These are phyloP conservation scores for Pitta sordida DNA, from an alignment of 2,113 vertebrate genomes.

Conservation along the genomic window DNA sequence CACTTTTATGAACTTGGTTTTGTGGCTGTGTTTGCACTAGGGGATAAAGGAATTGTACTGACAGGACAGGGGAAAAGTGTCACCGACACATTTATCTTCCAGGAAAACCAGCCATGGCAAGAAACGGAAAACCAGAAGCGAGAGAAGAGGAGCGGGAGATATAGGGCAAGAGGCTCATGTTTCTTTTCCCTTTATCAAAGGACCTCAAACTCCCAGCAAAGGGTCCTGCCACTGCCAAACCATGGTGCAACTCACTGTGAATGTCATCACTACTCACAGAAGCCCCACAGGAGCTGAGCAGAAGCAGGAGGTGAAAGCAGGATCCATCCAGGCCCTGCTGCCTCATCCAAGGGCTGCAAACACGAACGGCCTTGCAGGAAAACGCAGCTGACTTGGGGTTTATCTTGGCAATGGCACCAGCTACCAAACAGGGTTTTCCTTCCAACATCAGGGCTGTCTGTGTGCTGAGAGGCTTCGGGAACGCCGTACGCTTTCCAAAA, in stretches of 20 bases:
- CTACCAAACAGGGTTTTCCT: background rate
- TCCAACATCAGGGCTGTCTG: background rate
- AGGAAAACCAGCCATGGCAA: background rate
- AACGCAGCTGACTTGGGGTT: background rate
- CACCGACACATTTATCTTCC: background rate
- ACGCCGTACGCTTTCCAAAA: background rate
- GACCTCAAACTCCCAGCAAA: background rate
- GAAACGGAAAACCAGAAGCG: background rate
- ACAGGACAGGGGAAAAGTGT: background rate
- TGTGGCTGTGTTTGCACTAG: background rate
- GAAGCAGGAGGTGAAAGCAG: background rate
- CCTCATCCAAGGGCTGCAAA: background rate
- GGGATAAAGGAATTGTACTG: background rate
- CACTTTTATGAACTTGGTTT: background rate
- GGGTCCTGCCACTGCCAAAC: background rate
- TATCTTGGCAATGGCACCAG: background rate
- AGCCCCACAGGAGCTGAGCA: accelerated
- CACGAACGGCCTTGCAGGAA: background rate
- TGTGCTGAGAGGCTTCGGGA: background rate
- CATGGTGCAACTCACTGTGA: background rate
- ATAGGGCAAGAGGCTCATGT: background rate
- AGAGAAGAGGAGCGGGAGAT: background rate
- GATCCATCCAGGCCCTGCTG: background rate
- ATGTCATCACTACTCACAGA: background rate
- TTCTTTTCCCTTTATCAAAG: background rate